Base-by-base conservation (phyloP, 2,797 vertebrate genomes). In the Lacerta bilineata region DNA sequence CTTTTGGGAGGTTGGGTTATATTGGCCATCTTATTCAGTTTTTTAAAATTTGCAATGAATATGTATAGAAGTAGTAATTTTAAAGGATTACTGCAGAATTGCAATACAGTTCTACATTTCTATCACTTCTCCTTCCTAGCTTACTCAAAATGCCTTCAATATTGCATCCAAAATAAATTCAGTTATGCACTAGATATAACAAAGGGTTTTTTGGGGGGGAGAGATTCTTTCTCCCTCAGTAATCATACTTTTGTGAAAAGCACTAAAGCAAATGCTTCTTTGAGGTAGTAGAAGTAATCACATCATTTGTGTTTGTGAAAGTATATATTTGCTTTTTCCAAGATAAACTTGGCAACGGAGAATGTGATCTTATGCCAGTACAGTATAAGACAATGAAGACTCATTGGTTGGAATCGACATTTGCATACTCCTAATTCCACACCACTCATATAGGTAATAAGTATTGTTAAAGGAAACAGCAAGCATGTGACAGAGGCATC, bases 211-310 rank as follows among this genome's bases (percentile, higher is more conserved):
- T 33, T 33, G 33, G 9, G 3, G 36, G 61, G 61, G 17, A 76
- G 5, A 88, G 9, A 4, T 50, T 46, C 15, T 80, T 59, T 36
- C n/a, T 46, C 17, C 69, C 23, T 85, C 83, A 39, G 1, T 74
- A 72, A 41, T 89, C 17, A 50, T 81, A 55, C 46, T 78, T 78
- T 39, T 71, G 41, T 75, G 83, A 75, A 80, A 85, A 64, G 23
- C 77, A 74, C 72, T 74, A 36, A 36, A 66, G 55, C 41, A 74
- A 7, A 17, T 46, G 27, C 59, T 23, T 46, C 9, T 5, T 25
- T 59, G 8, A 33, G 17, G 8, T 27, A 61, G 69, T 17, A n/a
- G 74, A 46, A 29, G 23, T 85, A 64, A 29, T 66, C 50, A 80
- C n/a, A 29, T 66, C 55, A 59, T 80, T 68, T 86, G 20, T 43